Percentiles rank a stretch among this genome's conserved stretches.
Conservation (phyloP, 2,797 vertebrate species). For the Fistularia commersonii region DNA sequence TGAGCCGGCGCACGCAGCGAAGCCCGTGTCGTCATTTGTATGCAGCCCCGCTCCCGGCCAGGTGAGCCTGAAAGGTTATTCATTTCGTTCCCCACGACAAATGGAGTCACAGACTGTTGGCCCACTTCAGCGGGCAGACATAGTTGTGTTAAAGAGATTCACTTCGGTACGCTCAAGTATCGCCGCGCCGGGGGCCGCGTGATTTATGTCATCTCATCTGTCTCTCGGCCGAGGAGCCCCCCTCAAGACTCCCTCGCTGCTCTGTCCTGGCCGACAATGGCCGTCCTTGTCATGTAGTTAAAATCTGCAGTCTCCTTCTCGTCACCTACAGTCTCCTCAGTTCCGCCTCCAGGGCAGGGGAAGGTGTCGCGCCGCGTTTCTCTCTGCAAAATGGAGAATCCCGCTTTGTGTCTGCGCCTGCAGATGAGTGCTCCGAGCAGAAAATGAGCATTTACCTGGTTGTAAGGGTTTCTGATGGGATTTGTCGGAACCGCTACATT, state of each 20-base stretch:
- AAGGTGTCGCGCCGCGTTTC: constrained; percentile 10
- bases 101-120: constrained; percentile 54
- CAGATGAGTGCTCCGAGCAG: constrained; percentile 2
- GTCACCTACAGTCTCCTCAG: constrained; percentile 23
- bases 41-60: constrained; percentile 32
- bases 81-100: constrained; percentile 50
- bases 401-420: constrained; percentile 8
- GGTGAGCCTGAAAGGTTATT: constrained; percentile 60
- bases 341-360: background rate
- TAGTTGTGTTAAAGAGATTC: constrained; percentile 53
- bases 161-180: constrained; percentile 31
- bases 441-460: constrained; percentile 4
- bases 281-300: constrained; percentile 15
- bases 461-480: constrained; percentile 27
- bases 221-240: constrained; percentile 14
- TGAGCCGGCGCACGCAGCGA: constrained; percentile 6
- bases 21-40: constrained; percentile 41
- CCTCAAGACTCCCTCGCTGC: constrained; percentile 7
- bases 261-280: constrained; percentile 20
- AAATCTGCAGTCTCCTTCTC: constrained; percentile 39
- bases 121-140: constrained; percentile 34
- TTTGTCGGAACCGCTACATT: constrained; percentile 30
- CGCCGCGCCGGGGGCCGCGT: constrained; percentile 8
- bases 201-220: constrained; percentile 31
- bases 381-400: constrained; percentile 25